Conservation (phyloP, 2,797 vertebrate species). For the Anabas testudineus region DNA sequence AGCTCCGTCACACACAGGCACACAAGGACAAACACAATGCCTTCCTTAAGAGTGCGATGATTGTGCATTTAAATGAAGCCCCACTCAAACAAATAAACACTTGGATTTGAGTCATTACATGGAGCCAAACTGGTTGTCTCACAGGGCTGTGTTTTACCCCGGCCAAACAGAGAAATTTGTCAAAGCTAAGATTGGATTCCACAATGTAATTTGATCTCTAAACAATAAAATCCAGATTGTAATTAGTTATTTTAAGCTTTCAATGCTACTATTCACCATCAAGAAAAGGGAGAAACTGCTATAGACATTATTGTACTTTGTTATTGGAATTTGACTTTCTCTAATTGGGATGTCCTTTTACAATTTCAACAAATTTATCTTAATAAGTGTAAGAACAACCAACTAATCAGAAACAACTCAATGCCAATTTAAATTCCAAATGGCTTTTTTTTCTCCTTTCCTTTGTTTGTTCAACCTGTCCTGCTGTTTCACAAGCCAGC, state of each 20-base stretch:
- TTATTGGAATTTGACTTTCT: slow-evolving; percentile 28
- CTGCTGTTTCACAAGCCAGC: neutral
- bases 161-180: slow-evolving; percentile 43
- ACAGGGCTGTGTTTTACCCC: slow-evolving; percentile 24
- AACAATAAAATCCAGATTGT: slow-evolving; percentile 54
- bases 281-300: slow-evolving; percentile 1
- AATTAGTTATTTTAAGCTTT: slow-evolving; percentile 40
- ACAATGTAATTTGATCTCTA: slow-evolving; percentile 55
- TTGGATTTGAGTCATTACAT: slow-evolving; percentile 65
- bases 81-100: slow-evolving; percentile 61
- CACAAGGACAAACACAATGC: slow-evolving; percentile 7
- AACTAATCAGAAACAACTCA: slow-evolving; percentile 7
- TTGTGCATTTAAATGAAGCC: slow-evolving; percentile 60
- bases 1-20: neutral
- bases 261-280: neutral
- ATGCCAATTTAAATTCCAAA: neutral
- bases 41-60: slow-evolving; percentile 29
- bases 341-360: slow-evolving; percentile 25
- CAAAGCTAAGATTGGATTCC: slow-evolving; percentile 59
- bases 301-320: slow-evolving; percentile 27
- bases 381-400: slow-evolving; percentile 21
- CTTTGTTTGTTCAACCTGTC: neutral
- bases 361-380: slow-evolving; percentile 32
- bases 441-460: neutral
- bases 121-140: slow-evolving; percentile 52